Conservation (phyloP, 2,113 vertebrate genomes). For the Amphilophus citrinellus region DNA sequence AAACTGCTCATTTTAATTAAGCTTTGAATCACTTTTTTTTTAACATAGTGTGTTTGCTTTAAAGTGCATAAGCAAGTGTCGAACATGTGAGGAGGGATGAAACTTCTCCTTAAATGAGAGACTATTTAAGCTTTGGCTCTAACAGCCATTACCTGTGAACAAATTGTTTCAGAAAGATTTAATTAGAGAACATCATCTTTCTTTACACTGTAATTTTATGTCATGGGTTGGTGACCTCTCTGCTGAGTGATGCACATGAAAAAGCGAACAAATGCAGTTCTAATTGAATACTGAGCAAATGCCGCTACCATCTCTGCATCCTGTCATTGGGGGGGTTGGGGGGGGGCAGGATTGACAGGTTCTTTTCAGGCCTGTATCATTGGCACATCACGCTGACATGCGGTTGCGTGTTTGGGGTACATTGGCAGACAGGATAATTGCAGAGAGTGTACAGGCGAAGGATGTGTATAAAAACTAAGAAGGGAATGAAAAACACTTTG, state of each 20-base stretch:
- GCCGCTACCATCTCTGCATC: not conserved
- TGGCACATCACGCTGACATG: not conserved
- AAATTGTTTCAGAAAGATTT: constrained; percentile 31
- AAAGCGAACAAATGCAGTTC: constrained; percentile 34
- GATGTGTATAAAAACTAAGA: not conserved
- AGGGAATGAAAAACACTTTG: constrained; percentile 18
- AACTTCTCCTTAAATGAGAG: not conserved
- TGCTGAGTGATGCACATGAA: constrained; percentile 36
- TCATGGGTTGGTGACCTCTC: constrained; percentile 16
- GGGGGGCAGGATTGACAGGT: constrained; percentile 22
- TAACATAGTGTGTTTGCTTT: not conserved
- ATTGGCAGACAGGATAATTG: constrained; percentile 54
- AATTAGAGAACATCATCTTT: constrained; percentile 43
- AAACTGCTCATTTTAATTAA: not conserved
- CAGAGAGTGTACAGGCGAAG: not conserved
- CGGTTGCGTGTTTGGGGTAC: not conserved
- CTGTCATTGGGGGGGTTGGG: constrained; percentile 1
- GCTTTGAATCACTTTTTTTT: not conserved
- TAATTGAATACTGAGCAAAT: constrained; percentile 47
- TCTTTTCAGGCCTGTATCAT: constrained; percentile 35
- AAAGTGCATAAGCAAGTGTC: not conserved
- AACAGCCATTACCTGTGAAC: not conserved
- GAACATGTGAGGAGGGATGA: not conserved
- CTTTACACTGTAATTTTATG: constrained; percentile 25
- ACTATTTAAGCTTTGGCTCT: not conserved